phyloP scores from a whole-genome alignment of 2,113 vertebrate species.

The Gymnarchus niloticus region DNA sequence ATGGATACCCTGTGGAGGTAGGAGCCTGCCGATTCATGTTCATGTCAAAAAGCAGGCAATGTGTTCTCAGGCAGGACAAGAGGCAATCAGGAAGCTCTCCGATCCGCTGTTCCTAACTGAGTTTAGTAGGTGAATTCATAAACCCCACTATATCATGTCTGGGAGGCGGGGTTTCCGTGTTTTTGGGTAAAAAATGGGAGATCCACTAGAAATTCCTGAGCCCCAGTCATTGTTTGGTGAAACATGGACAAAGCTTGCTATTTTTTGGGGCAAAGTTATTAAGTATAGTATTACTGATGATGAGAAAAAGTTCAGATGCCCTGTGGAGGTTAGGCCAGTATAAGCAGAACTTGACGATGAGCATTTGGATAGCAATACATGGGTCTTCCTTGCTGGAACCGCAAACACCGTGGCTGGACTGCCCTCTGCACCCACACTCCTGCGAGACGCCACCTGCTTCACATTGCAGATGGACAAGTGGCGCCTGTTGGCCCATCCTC shows the following conservation, averaged over 20 bases:
- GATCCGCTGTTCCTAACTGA: constrained; percentile 53
- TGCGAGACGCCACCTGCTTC: constrained; percentile 56
- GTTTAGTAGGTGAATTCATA: constrained; percentile 52
- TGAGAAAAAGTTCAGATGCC: background rate
- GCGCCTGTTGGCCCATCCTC: constrained; percentile 50
- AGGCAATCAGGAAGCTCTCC: constrained; percentile 69
- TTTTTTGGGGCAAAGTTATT: background rate
- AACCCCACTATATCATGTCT: constrained; percentile 66
- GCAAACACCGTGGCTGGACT: constrained; percentile 48
- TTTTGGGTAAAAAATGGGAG: constrained; percentile 51
- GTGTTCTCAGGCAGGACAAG: constrained; percentile 66
- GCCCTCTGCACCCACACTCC: constrained; percentile 14
- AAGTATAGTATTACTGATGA: background rate
- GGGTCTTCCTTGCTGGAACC: constrained; percentile 38
- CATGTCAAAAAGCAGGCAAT: constrained; percentile 61
- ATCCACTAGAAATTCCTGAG: constrained; percentile 40
- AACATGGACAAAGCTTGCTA: background rate
- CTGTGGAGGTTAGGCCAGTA: background rate
- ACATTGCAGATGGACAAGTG: constrained; percentile 53
- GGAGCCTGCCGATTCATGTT: constrained; percentile 56
- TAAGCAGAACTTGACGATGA: background rate
- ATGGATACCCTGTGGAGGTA: constrained; percentile 51
- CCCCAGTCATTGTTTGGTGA: background rate
- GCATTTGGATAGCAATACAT: constrained; percentile 40
- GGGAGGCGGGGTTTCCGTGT: constrained; percentile 64